phyloP scores from a whole-genome alignment of 1,140 invertebrate genomes.

The Hylaeus volcanicus region DNA sequence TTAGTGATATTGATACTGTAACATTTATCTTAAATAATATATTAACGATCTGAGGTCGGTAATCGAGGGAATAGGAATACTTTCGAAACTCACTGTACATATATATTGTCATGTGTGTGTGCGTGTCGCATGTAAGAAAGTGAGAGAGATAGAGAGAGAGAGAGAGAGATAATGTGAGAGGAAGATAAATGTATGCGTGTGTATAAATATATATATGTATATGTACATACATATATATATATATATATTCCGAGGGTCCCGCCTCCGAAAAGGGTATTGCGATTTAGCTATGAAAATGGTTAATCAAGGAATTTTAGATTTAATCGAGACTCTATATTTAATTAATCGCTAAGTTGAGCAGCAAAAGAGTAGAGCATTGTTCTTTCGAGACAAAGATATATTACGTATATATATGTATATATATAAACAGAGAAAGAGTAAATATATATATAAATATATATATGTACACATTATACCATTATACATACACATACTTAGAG shows the following conservation, averaged over 20 bases:
- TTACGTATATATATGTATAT: slow-evolving; percentile 10
- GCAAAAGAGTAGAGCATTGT: slow-evolving; percentile 12
- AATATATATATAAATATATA: slow-evolving; percentile 28
- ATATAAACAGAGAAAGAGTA: slow-evolving; percentile 15
- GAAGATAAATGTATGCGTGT: slow-evolving; percentile 29
- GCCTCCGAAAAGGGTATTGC: slow-evolving; percentile 40
- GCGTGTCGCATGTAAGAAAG: no score
- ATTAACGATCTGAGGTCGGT: no score
- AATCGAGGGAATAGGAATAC: no score
- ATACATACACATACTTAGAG: slow-evolving; percentile 34
- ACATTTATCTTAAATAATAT: no score
- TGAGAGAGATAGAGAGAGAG: no score
- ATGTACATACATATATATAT: slow-evolving; percentile 11
- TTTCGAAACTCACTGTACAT: no score
- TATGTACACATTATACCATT: slow-evolving; percentile 21
- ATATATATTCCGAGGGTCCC: slow-evolving; percentile 3
- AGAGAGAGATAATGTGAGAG: no score
- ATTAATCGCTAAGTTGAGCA: slow-evolving; percentile 47
- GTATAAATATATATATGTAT: slow-evolving; percentile 12
- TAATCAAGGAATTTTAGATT: slow-evolving; percentile 36
- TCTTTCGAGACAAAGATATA: slow-evolving; percentile 48
- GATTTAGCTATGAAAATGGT: slow-evolving; percentile 35
- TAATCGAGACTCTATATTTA: slow-evolving; percentile 39
- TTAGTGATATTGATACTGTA: no score
- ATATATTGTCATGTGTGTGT: no score